Evolutionary conservation across 2,797 vertebrate species (phyloP).

Genomic region (Parambassis ranga): DNA sequence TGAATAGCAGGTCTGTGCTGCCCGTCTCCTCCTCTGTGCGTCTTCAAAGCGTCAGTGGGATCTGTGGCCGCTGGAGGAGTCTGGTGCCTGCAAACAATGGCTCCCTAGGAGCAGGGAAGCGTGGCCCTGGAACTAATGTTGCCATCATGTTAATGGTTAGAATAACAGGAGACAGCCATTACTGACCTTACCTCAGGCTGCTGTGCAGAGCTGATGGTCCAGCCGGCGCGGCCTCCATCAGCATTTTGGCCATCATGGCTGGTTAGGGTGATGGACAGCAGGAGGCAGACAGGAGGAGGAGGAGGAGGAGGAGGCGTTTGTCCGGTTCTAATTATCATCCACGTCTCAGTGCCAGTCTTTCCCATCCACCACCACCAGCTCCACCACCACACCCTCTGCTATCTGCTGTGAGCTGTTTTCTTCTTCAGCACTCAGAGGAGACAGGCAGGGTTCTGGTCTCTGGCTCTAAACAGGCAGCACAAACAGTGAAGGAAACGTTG

Average conservation of each 20-base stretch:
- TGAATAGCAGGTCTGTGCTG: conserved; percentile 65
- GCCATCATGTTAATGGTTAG: conserved; percentile 82
- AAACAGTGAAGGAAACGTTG: conserved; percentile 2
- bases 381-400: too few relatives aligned
- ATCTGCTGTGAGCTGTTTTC: conserved; percentile 53
- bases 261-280: conserved; percentile 45
- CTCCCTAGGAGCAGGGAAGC: conserved; percentile 67
- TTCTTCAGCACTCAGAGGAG: conserved; percentile 47
- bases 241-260: conserved; percentile 62
- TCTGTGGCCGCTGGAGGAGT: conserved; percentile 39
- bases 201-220: conserved; percentile 39
- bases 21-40: conserved; percentile 20
- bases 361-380: conserved; percentile 3
- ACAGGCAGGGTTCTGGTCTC: conserved; percentile 30
- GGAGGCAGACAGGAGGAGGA: conserved; percentile 44
- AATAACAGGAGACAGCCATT: conserved; percentile 78
- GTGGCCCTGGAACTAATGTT: conserved; percentile 82
- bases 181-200: conserved; percentile 55
- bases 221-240: conserved; percentile 20
- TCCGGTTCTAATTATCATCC: conserved; percentile 47
- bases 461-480: conserved; percentile 23
- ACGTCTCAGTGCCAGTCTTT: not conserved
- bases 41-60: conserved; percentile 62
- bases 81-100: conserved; percentile 70
- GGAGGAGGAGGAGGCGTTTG: conserved; percentile 69